Evolutionary conservation across 2,888 invertebrate species (phyloP).

Genomic region (Tenthredo amoena): DNA sequence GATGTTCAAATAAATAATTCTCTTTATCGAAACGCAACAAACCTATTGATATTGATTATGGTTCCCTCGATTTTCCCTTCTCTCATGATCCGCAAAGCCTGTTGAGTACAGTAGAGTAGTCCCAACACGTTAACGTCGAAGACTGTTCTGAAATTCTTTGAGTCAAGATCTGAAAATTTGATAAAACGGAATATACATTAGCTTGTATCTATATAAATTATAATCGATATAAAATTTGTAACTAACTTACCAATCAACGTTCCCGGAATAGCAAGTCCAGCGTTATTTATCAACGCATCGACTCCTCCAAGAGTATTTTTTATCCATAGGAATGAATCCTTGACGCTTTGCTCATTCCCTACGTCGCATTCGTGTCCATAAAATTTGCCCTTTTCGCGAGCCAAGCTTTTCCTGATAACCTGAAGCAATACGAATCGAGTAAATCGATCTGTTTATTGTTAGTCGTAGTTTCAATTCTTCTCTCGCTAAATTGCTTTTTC

Average conservation of each 20-base stretch:
- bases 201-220: too few relatives aligned
- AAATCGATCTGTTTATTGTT: background rate
- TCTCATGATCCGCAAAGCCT: slow-evolving; percentile 66
- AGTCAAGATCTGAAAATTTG: slow-evolving; percentile 52
- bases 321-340: slow-evolving; percentile 70
- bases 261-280: slow-evolving; percentile 66
- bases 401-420: background rate
- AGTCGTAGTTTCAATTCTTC: background rate
- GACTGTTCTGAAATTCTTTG: slow-evolving; percentile 36
- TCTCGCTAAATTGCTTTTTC: background rate
- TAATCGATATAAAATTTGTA: background rate
- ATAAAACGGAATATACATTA: background rate
- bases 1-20: slow-evolving; percentile 53
- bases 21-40: slow-evolving; percentile 61
- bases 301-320: slow-evolving; percentile 71
- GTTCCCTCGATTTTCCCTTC: slow-evolving; percentile 64
- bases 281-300: slow-evolving; percentile 75
- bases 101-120: slow-evolving; percentile 65
- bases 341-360: slow-evolving; percentile 70
- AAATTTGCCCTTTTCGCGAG: slow-evolving; percentile 67
- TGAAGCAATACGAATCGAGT: background rate
- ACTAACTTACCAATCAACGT: slow-evolving; percentile 62
- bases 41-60: slow-evolving; percentile 68
- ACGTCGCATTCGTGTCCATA: slow-evolving; percentile 72
- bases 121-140: slow-evolving; percentile 69